Evolutionary conservation across 2,888 invertebrate species (phyloP), one percentile per base, ranked within the genome.

Genomic region (Nephrocerus scutellatus): DNA sequence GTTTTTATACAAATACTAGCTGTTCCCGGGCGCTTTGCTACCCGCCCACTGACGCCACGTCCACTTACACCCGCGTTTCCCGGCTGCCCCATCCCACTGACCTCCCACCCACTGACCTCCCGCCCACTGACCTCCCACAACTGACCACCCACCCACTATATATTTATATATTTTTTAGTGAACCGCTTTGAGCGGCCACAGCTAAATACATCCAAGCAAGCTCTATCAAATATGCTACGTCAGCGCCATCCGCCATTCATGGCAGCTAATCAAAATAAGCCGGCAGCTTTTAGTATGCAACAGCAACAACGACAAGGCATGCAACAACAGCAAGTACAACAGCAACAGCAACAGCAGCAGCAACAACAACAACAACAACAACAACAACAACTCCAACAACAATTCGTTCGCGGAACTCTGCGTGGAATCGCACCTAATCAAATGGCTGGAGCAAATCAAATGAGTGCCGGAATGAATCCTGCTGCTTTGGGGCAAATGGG

Each of bases 211-310:
- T 60, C 64, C 6, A 90, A 91, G 57, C 87, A 86, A 60, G 90
- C 90, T 0, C 70, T 91, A 24, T 84, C 85, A 34, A 82, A 87
- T 56, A 86, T 91, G 87, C 69, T 91, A 36, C 75, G 87, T 0
- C 79, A 82, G 54, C 74, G 90, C 5, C 74, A 84, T 48, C 86
- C 87, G 1, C 42, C 51, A 6, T 48, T 52, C 33, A 48, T 52
- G 22, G 66, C 71, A 2, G 68, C 71, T 9, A 73, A 70, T 47
- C 65, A 64, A 43, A 56, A 48, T 16, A 55, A 50, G 46, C 55
- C 60, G 3, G 44, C 52, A 3, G 50, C 47, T 21, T 61, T 61
- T 21, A 64, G 56, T 49, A 55, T 57, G 25, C 56, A 60, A 44
- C 62, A 61, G 31, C 62, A 59, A 28, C 64, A 55, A 28, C n/a